Evolutionary conservation across 2,797 vertebrate genomes (phyloP).

Genomic region (Cheracebus regulus): DNA sequence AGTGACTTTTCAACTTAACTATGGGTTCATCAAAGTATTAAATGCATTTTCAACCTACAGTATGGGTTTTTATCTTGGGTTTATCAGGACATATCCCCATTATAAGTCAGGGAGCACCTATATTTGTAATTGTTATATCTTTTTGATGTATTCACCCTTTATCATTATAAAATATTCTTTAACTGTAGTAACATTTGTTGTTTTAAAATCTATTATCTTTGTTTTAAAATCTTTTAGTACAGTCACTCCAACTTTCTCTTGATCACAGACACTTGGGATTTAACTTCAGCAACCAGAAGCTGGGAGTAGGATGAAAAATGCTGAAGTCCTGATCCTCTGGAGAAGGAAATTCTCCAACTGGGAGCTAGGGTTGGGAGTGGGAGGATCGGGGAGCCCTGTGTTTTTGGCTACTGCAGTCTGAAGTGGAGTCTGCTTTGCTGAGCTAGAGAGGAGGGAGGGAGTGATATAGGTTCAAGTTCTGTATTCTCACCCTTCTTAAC

Average conservation of each 20-base stretch:
- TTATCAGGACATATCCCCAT: neutral
- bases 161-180: neutral
- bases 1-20: neutral
- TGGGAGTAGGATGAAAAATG: neutral
- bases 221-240: neutral
- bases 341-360: neutral
- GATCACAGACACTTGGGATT: neutral
- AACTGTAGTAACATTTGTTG: neutral
- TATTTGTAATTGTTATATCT: neutral
- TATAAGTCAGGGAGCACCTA: neutral
- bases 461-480: neutral
- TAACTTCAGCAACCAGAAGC: neutral
- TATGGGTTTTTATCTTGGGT: neutral
- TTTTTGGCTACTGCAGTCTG: neutral
- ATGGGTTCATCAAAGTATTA: neutral
- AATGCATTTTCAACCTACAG: neutral
- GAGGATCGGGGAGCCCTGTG: neutral
- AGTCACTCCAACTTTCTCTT: neutral
- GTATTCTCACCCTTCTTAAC: neutral
- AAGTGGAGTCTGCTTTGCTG: neutral
- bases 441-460: neutral
- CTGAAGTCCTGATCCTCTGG: neutral
- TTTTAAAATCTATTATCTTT: neutral
- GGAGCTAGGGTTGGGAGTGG: too few species aligned
- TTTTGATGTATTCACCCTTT: neutral